Conservation (phyloP, 2,113 vertebrate species). For the Coracopsis vasa region DNA sequence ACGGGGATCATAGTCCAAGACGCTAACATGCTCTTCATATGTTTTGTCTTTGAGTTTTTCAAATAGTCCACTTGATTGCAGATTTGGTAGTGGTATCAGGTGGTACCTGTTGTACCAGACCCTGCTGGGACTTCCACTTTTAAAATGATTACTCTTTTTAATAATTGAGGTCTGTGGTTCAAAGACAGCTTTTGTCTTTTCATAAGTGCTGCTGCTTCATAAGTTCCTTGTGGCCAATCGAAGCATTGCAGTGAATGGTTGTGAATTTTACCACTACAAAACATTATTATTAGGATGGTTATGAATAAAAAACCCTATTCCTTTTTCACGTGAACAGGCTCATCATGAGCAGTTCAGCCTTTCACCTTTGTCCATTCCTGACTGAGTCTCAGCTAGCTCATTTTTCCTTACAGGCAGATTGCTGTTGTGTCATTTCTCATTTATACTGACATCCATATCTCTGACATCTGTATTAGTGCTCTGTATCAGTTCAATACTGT, state of each 20-base stretch:
- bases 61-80: background rate
- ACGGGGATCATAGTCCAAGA: background rate
- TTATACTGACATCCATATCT: background rate
- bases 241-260: background rate
- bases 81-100: background rate
- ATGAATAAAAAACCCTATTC: background rate
- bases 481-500: background rate
- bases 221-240: background rate
- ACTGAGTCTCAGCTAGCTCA: background rate
- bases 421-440: background rate
- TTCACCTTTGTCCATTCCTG: background rate
- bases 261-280: background rate
- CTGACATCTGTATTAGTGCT: background rate
- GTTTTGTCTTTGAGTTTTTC: background rate
- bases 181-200: background rate
- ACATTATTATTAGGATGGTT: background rate
- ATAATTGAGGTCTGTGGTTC: background rate
- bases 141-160: background rate
- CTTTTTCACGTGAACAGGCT: background rate
- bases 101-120: background rate
- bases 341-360: background rate
- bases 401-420: background rate
- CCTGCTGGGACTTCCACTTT: background rate
- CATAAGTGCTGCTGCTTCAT: accelerated
- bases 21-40: background rate